Conservation (phyloP, 2,113 vertebrate genomes). For the Leiothrix lutea region DNA sequence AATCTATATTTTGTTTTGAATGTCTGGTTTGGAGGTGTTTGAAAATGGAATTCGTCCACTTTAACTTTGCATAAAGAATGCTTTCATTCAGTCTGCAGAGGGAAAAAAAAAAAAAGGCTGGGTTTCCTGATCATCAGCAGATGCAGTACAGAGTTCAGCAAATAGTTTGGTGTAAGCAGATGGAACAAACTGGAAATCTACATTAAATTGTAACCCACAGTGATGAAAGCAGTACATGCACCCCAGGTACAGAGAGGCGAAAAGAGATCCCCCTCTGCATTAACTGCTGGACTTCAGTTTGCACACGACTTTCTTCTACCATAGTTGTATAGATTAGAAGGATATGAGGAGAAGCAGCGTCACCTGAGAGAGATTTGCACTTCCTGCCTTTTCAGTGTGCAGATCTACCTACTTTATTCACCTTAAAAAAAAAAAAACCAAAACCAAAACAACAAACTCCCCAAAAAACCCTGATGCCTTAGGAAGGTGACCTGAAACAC, state of each 20-base stretch:
- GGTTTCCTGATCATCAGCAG: neutral
- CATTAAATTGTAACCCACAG: neutral
- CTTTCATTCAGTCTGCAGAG: neutral
- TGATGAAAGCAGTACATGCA: neutral
- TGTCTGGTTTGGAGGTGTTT: slow-evolving; percentile 24
- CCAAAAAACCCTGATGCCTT: neutral
- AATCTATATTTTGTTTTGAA: slow-evolving; percentile 42
- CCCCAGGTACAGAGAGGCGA: neutral
- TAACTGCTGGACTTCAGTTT: neutral
- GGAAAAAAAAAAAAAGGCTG: neutral
- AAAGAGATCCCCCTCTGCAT: accelerated
- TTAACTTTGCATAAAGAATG: slow-evolving; percentile 30
- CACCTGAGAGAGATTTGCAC: neutral
- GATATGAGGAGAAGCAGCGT: neutral
- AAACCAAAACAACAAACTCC: neutral
- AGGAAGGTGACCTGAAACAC: neutral
- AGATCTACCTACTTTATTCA: neutral
- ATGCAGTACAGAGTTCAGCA: neutral
- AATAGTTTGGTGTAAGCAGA: neutral
- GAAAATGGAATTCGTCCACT: slow-evolving; percentile 6
- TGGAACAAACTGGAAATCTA: neutral
- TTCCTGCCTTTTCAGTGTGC: neutral
- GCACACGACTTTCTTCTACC: neutral
- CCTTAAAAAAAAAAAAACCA: neutral
- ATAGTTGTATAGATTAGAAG: accelerated